Conservation (phyloP, 2,797 vertebrate genomes). For the Anniella stebbinsi region DNA sequence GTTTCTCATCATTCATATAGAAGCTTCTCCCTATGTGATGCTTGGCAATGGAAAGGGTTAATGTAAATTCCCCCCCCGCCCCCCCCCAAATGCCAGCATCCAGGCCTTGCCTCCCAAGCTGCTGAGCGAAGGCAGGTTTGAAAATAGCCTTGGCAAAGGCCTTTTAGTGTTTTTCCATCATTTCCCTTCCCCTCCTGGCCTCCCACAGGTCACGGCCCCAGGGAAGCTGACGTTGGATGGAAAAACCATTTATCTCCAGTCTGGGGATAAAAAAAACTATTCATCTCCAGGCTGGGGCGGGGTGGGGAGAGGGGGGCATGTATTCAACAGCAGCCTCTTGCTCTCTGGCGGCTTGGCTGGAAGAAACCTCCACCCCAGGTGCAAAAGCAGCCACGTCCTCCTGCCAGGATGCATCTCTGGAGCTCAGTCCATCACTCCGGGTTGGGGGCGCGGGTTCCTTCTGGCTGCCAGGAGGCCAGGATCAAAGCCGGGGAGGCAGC, state of each 20-base stretch:
- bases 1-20: not conserved
- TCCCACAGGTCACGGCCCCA: slow-evolving; percentile 53
- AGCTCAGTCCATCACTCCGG: not conserved
- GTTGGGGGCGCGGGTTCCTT: not conserved
- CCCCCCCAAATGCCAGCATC: not conserved
- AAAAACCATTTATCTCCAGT: slow-evolving; percentile 59
- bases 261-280: slow-evolving; percentile 46
- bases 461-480: not conserved
- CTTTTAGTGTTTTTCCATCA: slow-evolving; percentile 43
- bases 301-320: not conserved
- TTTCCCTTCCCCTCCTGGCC: slow-evolving; percentile 17
- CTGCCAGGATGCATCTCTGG: not conserved
- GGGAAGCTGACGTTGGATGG: slow-evolving; percentile 53
- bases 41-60: not conserved
- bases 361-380: not conserved
- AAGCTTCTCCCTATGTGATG: too few species aligned
- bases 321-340: not conserved
- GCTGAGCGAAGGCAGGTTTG: not conserved
- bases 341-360: not conserved
- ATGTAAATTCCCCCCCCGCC: not conserved
- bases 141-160: slow-evolving; percentile 26
- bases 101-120: not conserved
- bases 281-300: slow-evolving; percentile 21
- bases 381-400: not conserved
- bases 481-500: not conserved